phyloP scores from a whole-genome alignment of 2,888 invertebrate species.

The Blastobasis adustella region DNA sequence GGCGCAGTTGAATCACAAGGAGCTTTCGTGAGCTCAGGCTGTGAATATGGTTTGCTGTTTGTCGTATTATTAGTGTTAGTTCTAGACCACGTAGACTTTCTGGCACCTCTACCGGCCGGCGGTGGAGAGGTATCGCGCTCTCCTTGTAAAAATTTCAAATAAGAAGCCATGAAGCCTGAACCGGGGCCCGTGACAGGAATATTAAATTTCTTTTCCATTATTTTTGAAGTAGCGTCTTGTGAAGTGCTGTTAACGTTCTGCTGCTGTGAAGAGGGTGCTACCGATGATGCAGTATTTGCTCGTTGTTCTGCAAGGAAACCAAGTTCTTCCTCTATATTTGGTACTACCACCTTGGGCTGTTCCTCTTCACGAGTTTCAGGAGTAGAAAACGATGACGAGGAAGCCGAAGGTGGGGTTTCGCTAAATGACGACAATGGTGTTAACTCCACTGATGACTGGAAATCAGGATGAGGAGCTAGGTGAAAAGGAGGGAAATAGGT shows the following conservation, averaged over 20 bases:
- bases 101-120: constrained; percentile 78
- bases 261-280: constrained; percentile 70
- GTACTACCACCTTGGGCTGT: constrained; percentile 89
- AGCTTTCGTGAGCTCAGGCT: constrained; percentile 52
- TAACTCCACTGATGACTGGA: constrained; percentile 79
- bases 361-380: constrained; percentile 78
- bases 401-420: constrained; percentile 75
- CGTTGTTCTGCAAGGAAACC: constrained; percentile 83
- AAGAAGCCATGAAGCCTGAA: constrained; percentile 90
- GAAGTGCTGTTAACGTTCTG: constrained; percentile 64
- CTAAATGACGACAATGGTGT: constrained; percentile 75
- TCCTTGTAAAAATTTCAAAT: constrained; percentile 88
- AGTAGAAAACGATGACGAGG: constrained; percentile 72
- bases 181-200: constrained; percentile 76
- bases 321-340: constrained; percentile 91
- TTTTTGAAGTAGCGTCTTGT: constrained; percentile 65
- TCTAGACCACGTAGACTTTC: constrained; percentile 80
- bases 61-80: constrained; percentile 48
- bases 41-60: constrained; percentile 50
- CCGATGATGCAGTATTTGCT: constrained; percentile 66
- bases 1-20: constrained; percentile 50
- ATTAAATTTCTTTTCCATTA: constrained; percentile 77
- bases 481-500: constrained; percentile 87
- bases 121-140: constrained; percentile 89
- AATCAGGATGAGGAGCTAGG: constrained; percentile 80